Conservation (phyloP, 1,140 invertebrate genomes). For the Pissodes strobi region DNA sequence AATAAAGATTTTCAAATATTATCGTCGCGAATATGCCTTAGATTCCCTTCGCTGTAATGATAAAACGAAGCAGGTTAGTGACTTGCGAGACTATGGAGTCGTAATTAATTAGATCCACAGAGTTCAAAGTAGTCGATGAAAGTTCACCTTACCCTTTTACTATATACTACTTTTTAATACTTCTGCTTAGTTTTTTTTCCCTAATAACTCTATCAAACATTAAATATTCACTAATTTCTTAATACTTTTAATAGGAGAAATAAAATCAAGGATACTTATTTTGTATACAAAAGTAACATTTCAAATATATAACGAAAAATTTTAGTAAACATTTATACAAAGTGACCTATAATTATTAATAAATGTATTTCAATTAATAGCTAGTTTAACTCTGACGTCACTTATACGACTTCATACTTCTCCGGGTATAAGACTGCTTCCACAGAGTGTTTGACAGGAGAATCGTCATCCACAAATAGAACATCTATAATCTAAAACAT, state of each 20-base stretch:
- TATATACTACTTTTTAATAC: too few relatives aligned
- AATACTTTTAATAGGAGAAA: constrained; percentile 30
- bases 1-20: too few relatives aligned
- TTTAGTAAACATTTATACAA: constrained; percentile 34
- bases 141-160: too few relatives aligned
- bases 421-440: constrained; percentile 86
- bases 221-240: too few relatives aligned
- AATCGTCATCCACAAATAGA: constrained; percentile 76
- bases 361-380: constrained; percentile 14
- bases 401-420: constrained; percentile 91
- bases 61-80: too few relatives aligned
- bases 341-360: constrained; percentile 12
- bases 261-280: constrained; percentile 23
- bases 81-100: too few relatives aligned
- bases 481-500: constrained; percentile 69
- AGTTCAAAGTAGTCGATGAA: too few relatives aligned
- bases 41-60: too few relatives aligned
- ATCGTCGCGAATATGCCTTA: too few relatives aligned
- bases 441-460: constrained; percentile 83
- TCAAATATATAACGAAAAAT: constrained; percentile 27
- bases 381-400: background rate
- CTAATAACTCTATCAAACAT: too few relatives aligned
- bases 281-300: constrained; percentile 31
- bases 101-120: too few relatives aligned
- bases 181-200: too few relatives aligned